Evolutionary conservation across 2,888 invertebrate species (phyloP).

Genomic region (Deilephila elpenor): DNA sequence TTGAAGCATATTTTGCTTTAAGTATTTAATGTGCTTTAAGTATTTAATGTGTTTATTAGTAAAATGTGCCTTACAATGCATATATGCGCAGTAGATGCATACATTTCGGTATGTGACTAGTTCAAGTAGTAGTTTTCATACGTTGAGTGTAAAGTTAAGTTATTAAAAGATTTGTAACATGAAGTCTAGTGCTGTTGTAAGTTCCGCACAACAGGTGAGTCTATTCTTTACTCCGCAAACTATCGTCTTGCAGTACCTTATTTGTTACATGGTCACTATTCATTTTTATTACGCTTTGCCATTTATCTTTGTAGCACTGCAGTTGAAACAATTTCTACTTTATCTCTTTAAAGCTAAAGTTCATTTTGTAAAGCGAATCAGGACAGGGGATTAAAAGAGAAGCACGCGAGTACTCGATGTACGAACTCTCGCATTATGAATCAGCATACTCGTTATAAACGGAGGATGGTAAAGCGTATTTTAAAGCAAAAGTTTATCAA

Average conservation of each 20-base stretch:
- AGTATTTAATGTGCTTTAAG: too few relatives aligned
- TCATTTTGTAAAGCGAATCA: background rate
- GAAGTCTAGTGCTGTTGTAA: conserved; percentile 38
- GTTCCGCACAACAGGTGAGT: conserved; percentile 49
- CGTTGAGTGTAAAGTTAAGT: background rate
- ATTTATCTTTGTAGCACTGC: background rate
- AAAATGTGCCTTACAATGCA: too few relatives aligned
- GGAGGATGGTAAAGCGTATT: background rate
- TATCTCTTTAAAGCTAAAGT: background rate
- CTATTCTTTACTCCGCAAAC: conserved; percentile 44
- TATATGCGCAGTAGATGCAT: too few relatives aligned
- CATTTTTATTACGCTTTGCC: conserved; percentile 47
- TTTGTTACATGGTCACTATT: conserved; percentile 49
- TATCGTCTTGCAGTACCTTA: conserved; percentile 46
- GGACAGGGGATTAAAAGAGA: conserved; percentile 32
- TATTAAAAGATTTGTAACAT: background rate
- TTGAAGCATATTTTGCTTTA: too few relatives aligned
- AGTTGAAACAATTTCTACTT: background rate
- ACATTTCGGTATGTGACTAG: background rate
- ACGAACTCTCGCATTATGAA: conserved; percentile 1
- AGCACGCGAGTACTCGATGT: conserved; percentile 2
- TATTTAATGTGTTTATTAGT: too few relatives aligned
- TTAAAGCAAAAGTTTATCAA: background rate
- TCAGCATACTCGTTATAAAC: conserved; percentile 6
- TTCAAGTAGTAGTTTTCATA: background rate